Base-by-base conservation (phyloP, 2,888 invertebrate genomes). In the Holacanthella duospinosa region DNA sequence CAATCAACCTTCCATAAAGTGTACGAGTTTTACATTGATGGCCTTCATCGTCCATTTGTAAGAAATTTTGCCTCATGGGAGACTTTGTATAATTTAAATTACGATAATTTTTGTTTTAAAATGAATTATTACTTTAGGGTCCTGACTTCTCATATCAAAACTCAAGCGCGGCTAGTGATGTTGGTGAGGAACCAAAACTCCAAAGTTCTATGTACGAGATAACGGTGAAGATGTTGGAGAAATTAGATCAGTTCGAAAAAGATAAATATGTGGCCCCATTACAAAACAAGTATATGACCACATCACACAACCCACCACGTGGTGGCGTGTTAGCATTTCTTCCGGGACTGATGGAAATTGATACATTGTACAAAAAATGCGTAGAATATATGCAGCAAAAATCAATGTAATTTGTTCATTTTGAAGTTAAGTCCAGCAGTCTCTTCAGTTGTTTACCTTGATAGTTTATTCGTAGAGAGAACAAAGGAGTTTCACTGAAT, bases 281-380 rank as follows among this genome's bases (percentile, higher is more conserved):
- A 36, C 36, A 75, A 4, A 74, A 75, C 61, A 71, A 59, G 56
- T 48, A 44, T 26, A n/a, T n/a, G n/a, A n/a, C n/a, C n/a, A n/a
- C n/a, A n/a, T 28, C 54, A 59, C 29, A 48, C 36, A 3, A 24
- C 19, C 3, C 27, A 55, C 29, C 3, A 19, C 62, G 80, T 60
- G 80, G 86, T 0, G 87, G 90, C 1, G 88, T 93, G 25, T 80
- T 96, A 0, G 84, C 94, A 61, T 96, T 96, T 77, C 77, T 96
- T 68, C 95, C 95, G 0, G 95, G 93, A 55, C 84, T 91, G 60
- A 79, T 83, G 72, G 93, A 93, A 80, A 72, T 72, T 27, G 71
- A 72, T 36, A 67, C 67, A 1, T 58, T 77, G 66, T 67, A 68
- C 25, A 70, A 72, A 43, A 57, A 61, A 3, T 57, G 76, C 29